These are phyloP conservation scores for Lottia gigantea DNA, from an alignment of 2,888 invertebrate species.

Conservation along the genomic window DNA sequence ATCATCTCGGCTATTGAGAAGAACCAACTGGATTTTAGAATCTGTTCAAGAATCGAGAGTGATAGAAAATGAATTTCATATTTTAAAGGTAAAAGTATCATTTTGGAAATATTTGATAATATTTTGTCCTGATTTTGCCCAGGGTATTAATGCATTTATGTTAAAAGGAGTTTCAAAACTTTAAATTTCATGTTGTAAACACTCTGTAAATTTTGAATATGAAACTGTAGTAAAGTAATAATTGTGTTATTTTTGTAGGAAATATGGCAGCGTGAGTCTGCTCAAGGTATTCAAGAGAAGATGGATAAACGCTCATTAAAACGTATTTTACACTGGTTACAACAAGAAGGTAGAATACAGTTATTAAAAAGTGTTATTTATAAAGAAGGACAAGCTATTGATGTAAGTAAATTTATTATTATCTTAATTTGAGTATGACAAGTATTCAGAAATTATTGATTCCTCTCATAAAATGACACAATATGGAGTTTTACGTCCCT, in stretches of 20 bases:
- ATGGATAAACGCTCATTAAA: slow-evolving; percentile 77
- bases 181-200: too few relatives aligned
- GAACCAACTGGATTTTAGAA: slow-evolving; percentile 76
- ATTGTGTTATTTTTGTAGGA: background rate
- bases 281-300: slow-evolving; percentile 41
- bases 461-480: too few relatives aligned
- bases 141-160: too few relatives aligned
- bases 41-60: slow-evolving; percentile 74
- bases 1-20: slow-evolving; percentile 62
- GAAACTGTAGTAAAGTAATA: background rate
- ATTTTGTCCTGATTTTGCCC: too few relatives aligned
- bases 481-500: too few relatives aligned
- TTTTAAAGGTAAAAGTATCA: slow-evolving; percentile 54
- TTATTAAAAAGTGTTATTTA: slow-evolving; percentile 71
- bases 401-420: slow-evolving; percentile 34
- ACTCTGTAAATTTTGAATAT: too few relatives aligned
- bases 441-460: too few relatives aligned
- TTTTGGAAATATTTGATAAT: too few relatives aligned
- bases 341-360: slow-evolving; percentile 73
- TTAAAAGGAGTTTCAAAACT: too few relatives aligned
- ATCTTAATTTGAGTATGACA: too few relatives aligned
- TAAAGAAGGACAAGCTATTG: slow-evolving; percentile 69
- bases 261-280: background rate
- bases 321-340: slow-evolving; percentile 74
- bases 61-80: slow-evolving; percentile 70